Conservation (phyloP, 2,797 vertebrate genomes). For the Rhabdomys pumilio region DNA sequence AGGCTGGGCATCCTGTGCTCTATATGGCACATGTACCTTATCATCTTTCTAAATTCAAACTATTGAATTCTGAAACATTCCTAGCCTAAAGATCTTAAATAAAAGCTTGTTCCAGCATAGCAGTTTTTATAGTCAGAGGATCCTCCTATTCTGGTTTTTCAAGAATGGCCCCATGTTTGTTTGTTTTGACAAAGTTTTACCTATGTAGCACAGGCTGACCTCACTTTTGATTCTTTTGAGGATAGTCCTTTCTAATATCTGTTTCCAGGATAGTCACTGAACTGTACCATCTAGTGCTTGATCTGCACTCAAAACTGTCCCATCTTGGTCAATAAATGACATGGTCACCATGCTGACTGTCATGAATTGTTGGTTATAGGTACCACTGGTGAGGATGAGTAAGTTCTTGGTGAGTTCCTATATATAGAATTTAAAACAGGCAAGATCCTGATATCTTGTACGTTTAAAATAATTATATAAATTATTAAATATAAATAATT, state of each 20-base stretch:
- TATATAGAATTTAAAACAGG: not conserved
- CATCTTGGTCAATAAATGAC: not conserved
- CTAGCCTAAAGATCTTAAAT: not conserved
- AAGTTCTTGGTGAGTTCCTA: not conserved
- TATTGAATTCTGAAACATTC: not conserved
- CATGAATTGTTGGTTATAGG: not conserved
- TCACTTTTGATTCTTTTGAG: not conserved
- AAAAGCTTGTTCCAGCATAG: not conserved
- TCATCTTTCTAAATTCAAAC: not conserved
- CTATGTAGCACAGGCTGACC: not conserved
- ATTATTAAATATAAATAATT: too few relatives aligned
- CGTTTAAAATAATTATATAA: not conserved
- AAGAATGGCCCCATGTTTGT: not conserved
- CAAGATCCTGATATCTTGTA: conserved; percentile 4
- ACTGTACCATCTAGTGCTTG: not conserved
- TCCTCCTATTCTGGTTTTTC: not conserved
- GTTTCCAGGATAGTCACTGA: not conserved
- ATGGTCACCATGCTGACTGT: not conserved
- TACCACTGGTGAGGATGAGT: accelerated
- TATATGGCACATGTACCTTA: accelerated
- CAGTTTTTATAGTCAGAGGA: not conserved
- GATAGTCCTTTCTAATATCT: not conserved
- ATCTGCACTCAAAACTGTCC: not conserved
- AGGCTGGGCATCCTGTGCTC: not conserved
- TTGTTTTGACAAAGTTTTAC: not conserved